phyloP scores from a whole-genome alignment of 2,113 vertebrate species.

The Anguilla rostrata region DNA sequence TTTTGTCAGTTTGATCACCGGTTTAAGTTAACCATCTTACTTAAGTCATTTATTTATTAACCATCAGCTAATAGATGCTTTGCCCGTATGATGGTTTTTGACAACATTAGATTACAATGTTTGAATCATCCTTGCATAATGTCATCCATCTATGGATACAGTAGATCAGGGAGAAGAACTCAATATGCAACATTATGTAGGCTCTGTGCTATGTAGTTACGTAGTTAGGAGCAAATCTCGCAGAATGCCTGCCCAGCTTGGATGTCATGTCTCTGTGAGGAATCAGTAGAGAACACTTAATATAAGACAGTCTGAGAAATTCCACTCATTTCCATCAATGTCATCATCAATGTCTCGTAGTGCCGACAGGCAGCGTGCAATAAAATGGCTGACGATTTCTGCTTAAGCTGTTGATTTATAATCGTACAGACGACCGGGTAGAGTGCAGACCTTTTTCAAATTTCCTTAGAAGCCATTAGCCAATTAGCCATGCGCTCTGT shows the following conservation, averaged over 20 bases:
- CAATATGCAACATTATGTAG: background rate
- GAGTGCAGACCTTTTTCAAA: constrained; percentile 35
- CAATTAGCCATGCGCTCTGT: constrained; percentile 39
- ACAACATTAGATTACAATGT: background rate
- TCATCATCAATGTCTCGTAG: no score
- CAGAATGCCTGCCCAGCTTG: no score
- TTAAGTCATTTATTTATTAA: background rate
- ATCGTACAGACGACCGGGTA: constrained; percentile 38
- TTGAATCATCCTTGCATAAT: background rate
- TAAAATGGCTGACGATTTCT: constrained; percentile 42
- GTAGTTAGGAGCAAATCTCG: no score
- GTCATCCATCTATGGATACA: no score
- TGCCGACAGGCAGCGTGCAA: no score
- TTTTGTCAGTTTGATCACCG: background rate
- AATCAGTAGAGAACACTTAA: no score
- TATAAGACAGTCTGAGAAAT: no score
- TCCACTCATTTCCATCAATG: no score
- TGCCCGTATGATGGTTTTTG: background rate
- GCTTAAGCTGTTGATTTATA: constrained; percentile 49
- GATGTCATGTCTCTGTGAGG: background rate
- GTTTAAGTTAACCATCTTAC: background rate
- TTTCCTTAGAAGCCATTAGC: constrained; percentile 35
- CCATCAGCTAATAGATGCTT: background rate
- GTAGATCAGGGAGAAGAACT: no score
- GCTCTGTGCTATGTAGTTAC: no score